Conservation (phyloP, 2,888 invertebrate species). For the Tribolium freemani region DNA sequence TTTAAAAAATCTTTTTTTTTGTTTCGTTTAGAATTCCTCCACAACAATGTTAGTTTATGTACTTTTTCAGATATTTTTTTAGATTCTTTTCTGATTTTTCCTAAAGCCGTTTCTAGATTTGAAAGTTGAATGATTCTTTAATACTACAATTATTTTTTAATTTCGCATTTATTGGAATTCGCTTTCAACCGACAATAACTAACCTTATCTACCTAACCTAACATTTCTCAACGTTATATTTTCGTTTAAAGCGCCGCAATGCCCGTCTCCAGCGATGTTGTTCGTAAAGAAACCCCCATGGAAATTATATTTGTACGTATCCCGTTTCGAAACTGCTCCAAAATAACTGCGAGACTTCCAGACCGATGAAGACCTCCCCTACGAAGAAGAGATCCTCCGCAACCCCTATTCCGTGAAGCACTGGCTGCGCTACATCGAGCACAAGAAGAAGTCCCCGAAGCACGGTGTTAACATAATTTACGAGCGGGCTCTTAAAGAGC, state of each 20-base stretch:
- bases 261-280: slow-evolving; percentile 3
- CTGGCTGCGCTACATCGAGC: slow-evolving; percentile 98
- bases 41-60: no score
- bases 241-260: background rate
- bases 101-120: no score
- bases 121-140: no score
- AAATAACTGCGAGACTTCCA: slow-evolving; percentile 64
- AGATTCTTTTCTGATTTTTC: no score
- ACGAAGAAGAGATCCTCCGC: slow-evolving; percentile 97
- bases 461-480: slow-evolving; percentile 91
- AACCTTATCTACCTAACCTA: background rate
- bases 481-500: slow-evolving; percentile 94
- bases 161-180: background rate
- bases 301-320: slow-evolving; percentile 47
- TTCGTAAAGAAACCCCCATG: slow-evolving; percentile 39
- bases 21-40: no score
- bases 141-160: no score
- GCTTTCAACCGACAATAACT: background rate
- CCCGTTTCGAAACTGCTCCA: background rate
- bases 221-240: background rate
- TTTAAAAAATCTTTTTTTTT: no score
- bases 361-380: slow-evolving; percentile 96
- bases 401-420: slow-evolving; percentile 98
- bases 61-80: no score
- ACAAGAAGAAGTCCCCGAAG: slow-evolving; percentile 89